Percentiles rank a stretch among this genome's conserved stretches.
phyloP scores from a whole-genome alignment of 2,113 vertebrate species.

The Rhinolophus sinicus region DNA sequence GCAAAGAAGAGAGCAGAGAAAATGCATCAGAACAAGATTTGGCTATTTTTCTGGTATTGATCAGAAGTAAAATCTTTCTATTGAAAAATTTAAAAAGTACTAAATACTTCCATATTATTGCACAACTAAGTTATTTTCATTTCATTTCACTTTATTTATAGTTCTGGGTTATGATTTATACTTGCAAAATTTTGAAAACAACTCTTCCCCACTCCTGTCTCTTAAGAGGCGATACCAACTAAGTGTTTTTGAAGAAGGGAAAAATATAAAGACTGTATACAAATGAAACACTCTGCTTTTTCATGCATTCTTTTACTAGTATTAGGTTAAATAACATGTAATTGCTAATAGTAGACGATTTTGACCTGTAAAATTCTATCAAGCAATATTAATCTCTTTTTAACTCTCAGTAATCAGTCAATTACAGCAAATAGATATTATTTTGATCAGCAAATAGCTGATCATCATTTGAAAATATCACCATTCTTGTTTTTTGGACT shows the following conservation, averaged over 20 bases:
- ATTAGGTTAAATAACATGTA: background rate
- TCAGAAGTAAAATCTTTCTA: conserved; percentile 1
- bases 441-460: background rate
- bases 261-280: background rate
- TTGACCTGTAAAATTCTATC: background rate
- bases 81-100: background rate
- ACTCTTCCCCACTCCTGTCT: background rate
- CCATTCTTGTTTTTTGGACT: background rate
- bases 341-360: background rate
- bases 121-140: background rate
- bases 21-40: background rate
- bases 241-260: background rate
- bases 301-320: background rate
- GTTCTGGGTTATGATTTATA: background rate
- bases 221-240: background rate
- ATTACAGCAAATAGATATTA: background rate
- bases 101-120: background rate
- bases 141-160: conserved; percentile 9
- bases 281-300: background rate
- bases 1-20: background rate
- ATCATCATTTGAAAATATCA: conserved; percentile 17
- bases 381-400: conserved; percentile 1
- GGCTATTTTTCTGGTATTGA: background rate
- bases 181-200: background rate
- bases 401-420: background rate